Conservation (phyloP, 2,113 vertebrate genomes). For the Rousettus leschenaultii region DNA sequence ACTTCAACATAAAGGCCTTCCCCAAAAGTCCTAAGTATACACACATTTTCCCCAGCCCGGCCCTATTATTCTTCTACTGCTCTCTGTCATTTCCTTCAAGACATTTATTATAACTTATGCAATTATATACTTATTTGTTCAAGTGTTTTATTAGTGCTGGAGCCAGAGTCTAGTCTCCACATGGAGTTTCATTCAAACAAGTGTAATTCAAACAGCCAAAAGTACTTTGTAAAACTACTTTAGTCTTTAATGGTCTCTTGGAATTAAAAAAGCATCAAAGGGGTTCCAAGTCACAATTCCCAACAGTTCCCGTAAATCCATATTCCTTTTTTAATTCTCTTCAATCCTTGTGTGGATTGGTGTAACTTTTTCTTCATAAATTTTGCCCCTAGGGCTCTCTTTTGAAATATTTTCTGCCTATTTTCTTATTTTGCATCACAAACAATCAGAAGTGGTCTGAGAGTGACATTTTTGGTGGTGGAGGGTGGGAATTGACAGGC, state of each 20-base stretch:
- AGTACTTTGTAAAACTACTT: neutral
- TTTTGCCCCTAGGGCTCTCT: neutral
- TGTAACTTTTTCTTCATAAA: neutral
- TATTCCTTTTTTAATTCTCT: neutral
- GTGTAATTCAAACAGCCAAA: neutral
- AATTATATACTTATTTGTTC: neutral
- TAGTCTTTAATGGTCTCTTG: neutral
- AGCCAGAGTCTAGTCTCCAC: neutral
- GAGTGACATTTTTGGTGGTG: neutral
- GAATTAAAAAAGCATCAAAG: neutral
- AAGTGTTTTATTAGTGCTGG: neutral
- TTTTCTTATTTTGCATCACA: neutral
- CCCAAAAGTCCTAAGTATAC: neutral
- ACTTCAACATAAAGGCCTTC: neutral
- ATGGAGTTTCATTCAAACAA: neutral
- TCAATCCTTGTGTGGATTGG: neutral
- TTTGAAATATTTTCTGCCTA: neutral
- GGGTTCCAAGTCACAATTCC: neutral
- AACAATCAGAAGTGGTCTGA: neutral
- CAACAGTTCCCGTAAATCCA: neutral
- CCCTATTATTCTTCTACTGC: neutral
- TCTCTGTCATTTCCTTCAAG: neutral
- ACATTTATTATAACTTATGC: neutral
- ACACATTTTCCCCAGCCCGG: neutral
- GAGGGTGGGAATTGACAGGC: neutral